Percentiles rank a stretch among this genome's conserved stretches.
Conservation (phyloP, 2,113 vertebrate genomes). For the Microcebus murinus region DNA sequence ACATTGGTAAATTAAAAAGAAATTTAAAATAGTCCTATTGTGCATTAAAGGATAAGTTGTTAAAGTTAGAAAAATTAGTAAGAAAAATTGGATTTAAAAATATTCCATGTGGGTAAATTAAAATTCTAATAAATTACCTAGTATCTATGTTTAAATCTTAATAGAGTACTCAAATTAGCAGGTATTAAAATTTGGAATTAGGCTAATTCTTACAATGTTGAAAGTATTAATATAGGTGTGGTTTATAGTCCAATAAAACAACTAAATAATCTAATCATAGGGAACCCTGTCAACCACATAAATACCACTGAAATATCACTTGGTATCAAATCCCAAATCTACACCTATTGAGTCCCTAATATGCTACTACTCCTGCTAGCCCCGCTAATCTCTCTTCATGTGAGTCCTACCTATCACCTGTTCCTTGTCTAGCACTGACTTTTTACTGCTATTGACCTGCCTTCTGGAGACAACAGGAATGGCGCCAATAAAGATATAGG, state of each 20-base stretch:
- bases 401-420: not conserved
- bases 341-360: not conserved
- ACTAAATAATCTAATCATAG: not conserved
- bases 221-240: not conserved
- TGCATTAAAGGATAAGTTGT: not conserved
- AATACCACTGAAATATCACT: not conserved
- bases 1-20: slow-evolving; percentile 27
- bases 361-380: not conserved
- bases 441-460: not conserved
- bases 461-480: not conserved
- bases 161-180: not conserved
- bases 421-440: not conserved
- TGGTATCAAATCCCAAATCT: not conserved
- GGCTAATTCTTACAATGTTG: not conserved
- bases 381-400: not conserved
- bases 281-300: not conserved
- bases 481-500: not conserved
- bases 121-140: not conserved
- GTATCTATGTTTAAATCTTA: not conserved
- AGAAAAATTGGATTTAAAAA: slow-evolving; percentile 21
- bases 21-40: not conserved
- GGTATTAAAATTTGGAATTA: not conserved
- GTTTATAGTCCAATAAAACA: not conserved
- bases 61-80: not conserved
- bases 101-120: not conserved